phyloP scores from a whole-genome alignment of 2,888 invertebrate genomes.

The Chrysotoxum bicinctum region DNA sequence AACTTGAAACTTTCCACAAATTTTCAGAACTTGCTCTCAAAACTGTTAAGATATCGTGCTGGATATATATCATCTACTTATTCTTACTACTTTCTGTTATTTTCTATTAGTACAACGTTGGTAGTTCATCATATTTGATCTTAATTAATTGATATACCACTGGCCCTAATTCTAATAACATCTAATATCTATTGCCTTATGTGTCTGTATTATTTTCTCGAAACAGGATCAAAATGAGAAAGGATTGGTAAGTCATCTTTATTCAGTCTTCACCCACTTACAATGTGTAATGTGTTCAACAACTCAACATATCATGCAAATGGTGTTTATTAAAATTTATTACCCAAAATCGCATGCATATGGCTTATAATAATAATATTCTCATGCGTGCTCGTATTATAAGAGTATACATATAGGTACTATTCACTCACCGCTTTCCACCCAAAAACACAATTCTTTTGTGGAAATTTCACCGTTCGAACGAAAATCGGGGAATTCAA shows the following conservation, averaged over 20 bases:
- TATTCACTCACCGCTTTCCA: not conserved
- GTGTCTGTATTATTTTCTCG: not conserved
- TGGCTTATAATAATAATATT: not conserved
- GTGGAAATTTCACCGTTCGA: slow-evolving; percentile 9
- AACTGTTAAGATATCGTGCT: no score
- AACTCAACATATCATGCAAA: slow-evolving; percentile 37
- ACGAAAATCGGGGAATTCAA: not conserved
- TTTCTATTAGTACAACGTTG: no score
- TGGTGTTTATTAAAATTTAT: slow-evolving; percentile 49
- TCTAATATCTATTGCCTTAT: no score
- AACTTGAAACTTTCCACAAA: no score
- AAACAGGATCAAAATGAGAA: not conserved
- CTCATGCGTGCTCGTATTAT: not conserved
- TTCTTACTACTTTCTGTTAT: no score
- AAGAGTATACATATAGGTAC: not conserved
- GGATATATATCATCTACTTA: no score
- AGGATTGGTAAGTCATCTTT: not conserved
- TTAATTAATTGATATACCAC: no score
- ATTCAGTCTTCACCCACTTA: not conserved
- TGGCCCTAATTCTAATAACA: no score
- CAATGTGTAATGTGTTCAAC: slow-evolving; percentile 5
- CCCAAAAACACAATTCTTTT: not conserved
- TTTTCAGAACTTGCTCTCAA: no score
- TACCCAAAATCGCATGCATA: slow-evolving; percentile 22
- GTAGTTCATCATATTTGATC: no score